Evolutionary conservation across 2,888 invertebrate genomes (phyloP).

Genomic region (Crocallis elinguaria): DNA sequence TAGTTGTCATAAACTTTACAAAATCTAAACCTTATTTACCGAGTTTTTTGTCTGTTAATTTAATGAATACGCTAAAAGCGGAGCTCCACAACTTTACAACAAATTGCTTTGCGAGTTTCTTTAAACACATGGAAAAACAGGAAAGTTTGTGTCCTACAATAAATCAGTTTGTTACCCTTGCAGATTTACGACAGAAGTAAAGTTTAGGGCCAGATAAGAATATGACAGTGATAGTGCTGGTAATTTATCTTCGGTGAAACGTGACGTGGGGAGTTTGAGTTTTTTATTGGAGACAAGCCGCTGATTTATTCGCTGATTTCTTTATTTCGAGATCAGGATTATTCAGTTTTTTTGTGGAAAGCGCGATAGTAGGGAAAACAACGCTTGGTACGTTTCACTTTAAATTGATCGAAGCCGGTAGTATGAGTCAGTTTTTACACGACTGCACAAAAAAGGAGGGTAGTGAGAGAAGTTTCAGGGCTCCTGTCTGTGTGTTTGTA

Average conservation of each 20-base stretch:
- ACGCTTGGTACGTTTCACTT: too few relatives aligned
- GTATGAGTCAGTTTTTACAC: too few relatives aligned
- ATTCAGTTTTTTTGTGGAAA: neutral
- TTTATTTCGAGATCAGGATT: neutral
- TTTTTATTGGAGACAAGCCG: constrained; percentile 14
- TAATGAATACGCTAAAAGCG: neutral
- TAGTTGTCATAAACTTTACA: too few relatives aligned
- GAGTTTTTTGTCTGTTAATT: neutral
- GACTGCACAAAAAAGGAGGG: too few relatives aligned
- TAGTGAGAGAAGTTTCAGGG: too few relatives aligned
- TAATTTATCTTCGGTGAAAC: constrained; percentile 15
- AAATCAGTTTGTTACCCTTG: constrained; percentile 26
- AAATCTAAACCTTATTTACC: too few relatives aligned
- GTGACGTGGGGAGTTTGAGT: constrained; percentile 13
- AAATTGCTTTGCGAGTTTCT: constrained; percentile 12
- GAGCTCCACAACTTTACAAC: neutral
- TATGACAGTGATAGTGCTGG: constrained; percentile 22
- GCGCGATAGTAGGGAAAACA: neutral
- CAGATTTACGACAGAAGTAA: constrained; percentile 24
- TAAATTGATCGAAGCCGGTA: too few relatives aligned
- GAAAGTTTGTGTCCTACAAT: constrained; percentile 14
- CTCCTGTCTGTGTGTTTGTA: too few relatives aligned
- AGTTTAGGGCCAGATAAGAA: constrained; percentile 23
- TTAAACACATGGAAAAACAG: constrained; percentile 20
- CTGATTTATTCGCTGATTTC: constrained; percentile 13